Evolutionary conservation across 53 echinoderm and acorn worm species (phyloP).

Genomic region (Temnopleurus reevesii): DNA sequence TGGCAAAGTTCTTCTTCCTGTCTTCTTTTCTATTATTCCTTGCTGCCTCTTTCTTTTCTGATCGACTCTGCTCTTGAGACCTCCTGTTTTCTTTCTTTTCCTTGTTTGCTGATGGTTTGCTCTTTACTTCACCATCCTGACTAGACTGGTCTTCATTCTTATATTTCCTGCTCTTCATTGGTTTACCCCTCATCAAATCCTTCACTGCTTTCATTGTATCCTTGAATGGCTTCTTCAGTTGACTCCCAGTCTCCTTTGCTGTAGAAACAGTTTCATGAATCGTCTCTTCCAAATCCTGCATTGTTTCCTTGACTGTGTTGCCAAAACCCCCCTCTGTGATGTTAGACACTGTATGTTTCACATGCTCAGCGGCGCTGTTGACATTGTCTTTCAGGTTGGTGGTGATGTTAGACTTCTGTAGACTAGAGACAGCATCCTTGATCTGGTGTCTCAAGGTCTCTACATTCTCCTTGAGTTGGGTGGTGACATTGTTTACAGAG

Average conservation of each 20-base stretch:
- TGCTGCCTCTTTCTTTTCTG: neutral
- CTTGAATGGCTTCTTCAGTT: conserved; percentile 37
- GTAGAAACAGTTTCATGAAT: conserved; percentile 19
- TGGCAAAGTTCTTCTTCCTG: neutral
- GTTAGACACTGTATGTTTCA: conserved; percentile 60
- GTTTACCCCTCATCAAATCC: conserved; percentile 18
- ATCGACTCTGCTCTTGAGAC: neutral
- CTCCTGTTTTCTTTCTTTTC: neutral
- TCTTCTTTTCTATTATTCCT: neutral
- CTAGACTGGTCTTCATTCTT: neutral
- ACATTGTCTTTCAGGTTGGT: conserved; percentile 60
- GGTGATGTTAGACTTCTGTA: conserved; percentile 57
- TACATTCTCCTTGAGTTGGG: conserved; percentile 57
- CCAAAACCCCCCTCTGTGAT: conserved; percentile 28
- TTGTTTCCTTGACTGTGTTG: neutral
- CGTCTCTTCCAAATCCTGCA: conserved; percentile 1
- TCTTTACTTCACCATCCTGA: neutral
- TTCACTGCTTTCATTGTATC: conserved; percentile 28
- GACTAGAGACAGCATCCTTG: conserved; percentile 65
- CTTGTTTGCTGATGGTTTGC: neutral
- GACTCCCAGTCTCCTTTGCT: neutral
- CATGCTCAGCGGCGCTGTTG: conserved; percentile 50
- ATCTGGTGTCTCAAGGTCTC: conserved; percentile 52
- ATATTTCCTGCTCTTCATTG: neutral
- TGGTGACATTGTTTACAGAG: conserved; percentile 52